phyloP scores from a whole-genome alignment of 2,888 invertebrate genomes.

The Caradrina clavipalpis region DNA sequence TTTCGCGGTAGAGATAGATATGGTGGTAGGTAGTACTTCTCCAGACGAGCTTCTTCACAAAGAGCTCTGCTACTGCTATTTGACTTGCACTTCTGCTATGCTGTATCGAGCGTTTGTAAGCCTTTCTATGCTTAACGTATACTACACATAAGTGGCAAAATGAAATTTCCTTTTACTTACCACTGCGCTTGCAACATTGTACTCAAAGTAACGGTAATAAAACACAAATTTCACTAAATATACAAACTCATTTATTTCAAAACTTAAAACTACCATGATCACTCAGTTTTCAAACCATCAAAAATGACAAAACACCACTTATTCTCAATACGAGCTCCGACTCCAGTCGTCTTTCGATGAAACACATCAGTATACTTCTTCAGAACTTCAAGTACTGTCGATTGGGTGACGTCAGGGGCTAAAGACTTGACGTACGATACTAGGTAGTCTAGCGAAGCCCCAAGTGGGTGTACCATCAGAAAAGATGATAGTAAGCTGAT shows the following conservation, averaged over 20 bases:
- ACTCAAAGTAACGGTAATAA: background rate
- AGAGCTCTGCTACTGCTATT: too few relatives aligned
- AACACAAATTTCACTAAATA: constrained; percentile 11
- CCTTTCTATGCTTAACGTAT: too few relatives aligned
- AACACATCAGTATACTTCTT: constrained; percentile 79
- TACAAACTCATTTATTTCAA: constrained; percentile 25
- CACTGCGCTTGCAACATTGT: background rate
- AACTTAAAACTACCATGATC: constrained; percentile 3
- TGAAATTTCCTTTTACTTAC: too few relatives aligned
- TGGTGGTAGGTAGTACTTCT: too few relatives aligned
- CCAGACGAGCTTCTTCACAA: too few relatives aligned
- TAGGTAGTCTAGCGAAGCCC: constrained; percentile 80
- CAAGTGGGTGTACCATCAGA: constrained; percentile 82
- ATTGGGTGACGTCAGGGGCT: constrained; percentile 73
- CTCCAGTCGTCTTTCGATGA: constrained; percentile 70
- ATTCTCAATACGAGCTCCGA: constrained; percentile 76
- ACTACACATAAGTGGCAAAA: too few relatives aligned
- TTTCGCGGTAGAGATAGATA: too few relatives aligned
- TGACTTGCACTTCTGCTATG: too few relatives aligned
- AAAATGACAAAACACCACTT: constrained; percentile 80
- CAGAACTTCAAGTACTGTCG: constrained; percentile 71
- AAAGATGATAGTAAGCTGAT: constrained; percentile 84
- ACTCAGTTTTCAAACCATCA: constrained; percentile 66
- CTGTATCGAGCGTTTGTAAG: too few relatives aligned
- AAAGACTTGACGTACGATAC: constrained; percentile 81